Conservation (phyloP, 2,797 vertebrate species). For the Hypotaenidia okinawae region DNA sequence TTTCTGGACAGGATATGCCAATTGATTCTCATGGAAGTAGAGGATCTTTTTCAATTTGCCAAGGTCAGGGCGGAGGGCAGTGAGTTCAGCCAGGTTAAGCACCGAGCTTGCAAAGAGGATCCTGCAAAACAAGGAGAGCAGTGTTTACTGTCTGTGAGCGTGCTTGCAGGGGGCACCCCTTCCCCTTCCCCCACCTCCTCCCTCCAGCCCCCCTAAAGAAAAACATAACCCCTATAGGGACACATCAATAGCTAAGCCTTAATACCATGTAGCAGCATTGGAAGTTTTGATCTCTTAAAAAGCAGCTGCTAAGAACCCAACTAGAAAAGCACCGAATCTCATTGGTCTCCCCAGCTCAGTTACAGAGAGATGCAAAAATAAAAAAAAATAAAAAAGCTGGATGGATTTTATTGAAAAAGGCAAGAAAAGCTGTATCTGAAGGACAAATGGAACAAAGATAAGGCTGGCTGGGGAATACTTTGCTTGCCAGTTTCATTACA, state of each 20-base stretch:
- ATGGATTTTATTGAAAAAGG: slow-evolving; percentile 81
- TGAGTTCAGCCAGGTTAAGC: slow-evolving; percentile 87
- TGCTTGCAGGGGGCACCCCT: slow-evolving; percentile 79
- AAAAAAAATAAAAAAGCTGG: slow-evolving; percentile 42
- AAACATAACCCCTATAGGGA: slow-evolving; percentile 83
- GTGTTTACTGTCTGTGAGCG: slow-evolving; percentile 74
- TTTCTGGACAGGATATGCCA: slow-evolving; percentile 90
- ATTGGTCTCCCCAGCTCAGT: slow-evolving; percentile 76
- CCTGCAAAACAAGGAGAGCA: slow-evolving; percentile 84
- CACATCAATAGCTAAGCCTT: slow-evolving; percentile 85
- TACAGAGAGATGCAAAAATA: slow-evolving; percentile 73
- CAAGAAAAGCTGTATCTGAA: slow-evolving; percentile 81
- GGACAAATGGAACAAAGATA: slow-evolving; percentile 84
- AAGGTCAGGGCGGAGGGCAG: slow-evolving; percentile 92
- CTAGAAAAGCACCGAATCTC: slow-evolving; percentile 82
- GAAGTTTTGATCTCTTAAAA: slow-evolving; percentile 88
- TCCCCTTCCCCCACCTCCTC: slow-evolving; percentile 70
- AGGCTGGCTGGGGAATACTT: slow-evolving; percentile 81
- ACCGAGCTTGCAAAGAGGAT: slow-evolving; percentile 90
- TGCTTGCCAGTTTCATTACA: slow-evolving; percentile 81
- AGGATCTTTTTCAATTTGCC: slow-evolving; percentile 92
- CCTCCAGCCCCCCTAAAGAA: slow-evolving; percentile 43
- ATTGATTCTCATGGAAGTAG: slow-evolving; percentile 98
- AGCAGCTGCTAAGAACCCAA: slow-evolving; percentile 78
- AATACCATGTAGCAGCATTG: slow-evolving; percentile 77